Conservation (phyloP, 1,140 invertebrate genomes). For the Oppia nitens region DNA sequence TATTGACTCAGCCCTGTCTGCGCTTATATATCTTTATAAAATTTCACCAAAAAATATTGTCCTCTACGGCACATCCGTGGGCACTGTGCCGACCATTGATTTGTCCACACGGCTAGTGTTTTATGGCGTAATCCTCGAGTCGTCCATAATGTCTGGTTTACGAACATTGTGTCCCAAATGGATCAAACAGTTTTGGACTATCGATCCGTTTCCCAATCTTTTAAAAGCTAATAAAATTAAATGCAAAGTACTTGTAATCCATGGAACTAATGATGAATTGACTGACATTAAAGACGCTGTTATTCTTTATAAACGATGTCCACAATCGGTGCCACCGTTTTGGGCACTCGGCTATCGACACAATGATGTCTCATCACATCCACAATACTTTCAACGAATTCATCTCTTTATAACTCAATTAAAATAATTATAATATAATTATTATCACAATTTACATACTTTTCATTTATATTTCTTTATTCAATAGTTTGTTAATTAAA, state of each 20-base stretch:
- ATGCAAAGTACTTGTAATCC: slow-evolving; percentile 93
- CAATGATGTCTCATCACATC: slow-evolving; percentile 94
- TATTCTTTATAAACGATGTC: slow-evolving; percentile 92
- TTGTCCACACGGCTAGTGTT: slow-evolving; percentile 32
- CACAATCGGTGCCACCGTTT: slow-evolving; percentile 85
- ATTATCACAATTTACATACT: no score
- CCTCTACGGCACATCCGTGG: slow-evolving; percentile 34
- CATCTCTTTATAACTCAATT: slow-evolving; percentile 97
- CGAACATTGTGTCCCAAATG: slow-evolving; percentile 96
- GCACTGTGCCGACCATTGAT: slow-evolving; percentile 37
- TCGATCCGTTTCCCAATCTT: slow-evolving; percentile 65
- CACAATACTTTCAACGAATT: slow-evolving; percentile 88
- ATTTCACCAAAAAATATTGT: slow-evolving; percentile 34
- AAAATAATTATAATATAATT: no score
- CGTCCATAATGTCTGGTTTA: slow-evolving; percentile 36
- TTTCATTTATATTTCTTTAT: no score
- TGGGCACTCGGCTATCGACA: slow-evolving; percentile 96
- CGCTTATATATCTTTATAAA: slow-evolving; percentile 30
- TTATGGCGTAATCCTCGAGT: slow-evolving; percentile 37
- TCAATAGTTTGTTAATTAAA: no score
- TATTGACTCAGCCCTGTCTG: slow-evolving; percentile 35
- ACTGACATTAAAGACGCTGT: slow-evolving; percentile 97
- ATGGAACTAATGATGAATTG: slow-evolving; percentile 98
- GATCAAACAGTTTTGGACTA: no score
- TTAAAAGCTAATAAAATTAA: slow-evolving; percentile 98